Percentiles rank a stretch among this genome's conserved stretches.
phyloP scores from a whole-genome alignment of 1,140 invertebrate species.

The Drosophila lini region DNA sequence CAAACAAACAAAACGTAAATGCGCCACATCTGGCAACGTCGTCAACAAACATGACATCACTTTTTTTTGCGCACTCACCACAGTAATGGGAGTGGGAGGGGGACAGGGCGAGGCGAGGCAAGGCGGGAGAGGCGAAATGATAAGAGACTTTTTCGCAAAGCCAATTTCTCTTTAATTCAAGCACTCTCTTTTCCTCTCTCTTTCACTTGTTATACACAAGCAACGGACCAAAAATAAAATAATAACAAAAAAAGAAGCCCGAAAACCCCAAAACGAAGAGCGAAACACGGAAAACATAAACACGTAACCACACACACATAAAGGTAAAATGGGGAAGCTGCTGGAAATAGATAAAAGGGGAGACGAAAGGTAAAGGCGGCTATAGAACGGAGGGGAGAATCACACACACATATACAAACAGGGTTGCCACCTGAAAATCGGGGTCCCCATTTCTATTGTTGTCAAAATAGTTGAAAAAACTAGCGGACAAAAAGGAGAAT shows the following conservation, averaged over 20 bases:
- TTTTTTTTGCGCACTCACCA: slow-evolving; percentile 81
- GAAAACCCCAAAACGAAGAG: slow-evolving; percentile 31
- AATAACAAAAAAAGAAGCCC: slow-evolving; percentile 54
- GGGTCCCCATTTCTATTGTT: slow-evolving; percentile 24
- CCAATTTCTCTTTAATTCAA: slow-evolving; percentile 18
- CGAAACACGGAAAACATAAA: slow-evolving; percentile 78
- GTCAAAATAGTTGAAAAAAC: slow-evolving; percentile 8
- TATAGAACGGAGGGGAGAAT: slow-evolving; percentile 18
- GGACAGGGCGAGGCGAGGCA: slow-evolving; percentile 5
- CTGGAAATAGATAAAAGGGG: slow-evolving; percentile 54
- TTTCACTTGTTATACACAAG: slow-evolving; percentile 51
- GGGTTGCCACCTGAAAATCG: slow-evolving; percentile 38
- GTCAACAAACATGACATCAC: slow-evolving; percentile 81
- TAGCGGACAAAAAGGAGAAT: slow-evolving; percentile 4
- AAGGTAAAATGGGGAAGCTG: slow-evolving; percentile 74
- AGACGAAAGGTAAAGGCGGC: neutral
- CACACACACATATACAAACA: slow-evolving; percentile 26
- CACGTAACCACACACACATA: slow-evolving; percentile 68
- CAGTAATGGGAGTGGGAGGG: slow-evolving; percentile 52
- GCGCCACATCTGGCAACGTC: slow-evolving; percentile 75
- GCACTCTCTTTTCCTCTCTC: slow-evolving; percentile 7
- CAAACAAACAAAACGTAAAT: slow-evolving; percentile 67
- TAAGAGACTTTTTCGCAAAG: slow-evolving; percentile 7
- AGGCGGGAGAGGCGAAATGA: slow-evolving; percentile 13
- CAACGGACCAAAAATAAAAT: slow-evolving; percentile 71